A percentile compares a stretch with the other conserved stretches of the same genome.
Evolutionary conservation across 2,797 vertebrate genomes (phyloP).

Genomic region (Rhinogobio ventralis): DNA sequence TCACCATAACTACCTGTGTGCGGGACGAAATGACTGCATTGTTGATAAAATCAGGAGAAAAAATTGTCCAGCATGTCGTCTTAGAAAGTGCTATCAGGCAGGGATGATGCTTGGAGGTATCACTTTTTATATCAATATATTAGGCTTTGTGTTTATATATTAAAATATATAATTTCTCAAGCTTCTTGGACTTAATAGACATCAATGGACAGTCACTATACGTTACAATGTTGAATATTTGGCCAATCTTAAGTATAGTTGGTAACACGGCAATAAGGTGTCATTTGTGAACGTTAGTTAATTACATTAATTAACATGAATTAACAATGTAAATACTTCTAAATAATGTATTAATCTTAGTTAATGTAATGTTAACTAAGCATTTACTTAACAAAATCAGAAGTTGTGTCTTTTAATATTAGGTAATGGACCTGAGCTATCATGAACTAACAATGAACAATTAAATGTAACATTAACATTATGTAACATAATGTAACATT

Average conservation of each 20-base stretch:
- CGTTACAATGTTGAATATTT: not conserved
- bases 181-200: not conserved
- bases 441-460: not conserved
- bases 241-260: not conserved
- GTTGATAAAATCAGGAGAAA: slow-evolving; percentile 98
- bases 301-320: not conserved
- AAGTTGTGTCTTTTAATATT: not conserved
- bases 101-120: slow-evolving; percentile 99
- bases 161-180: not conserved
- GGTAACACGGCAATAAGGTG: not conserved
- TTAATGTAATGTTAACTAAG: too few species aligned
- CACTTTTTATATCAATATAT: not conserved
- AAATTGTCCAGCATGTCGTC: slow-evolving; percentile 96
- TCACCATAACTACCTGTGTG: slow-evolving; percentile 97
- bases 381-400: not conserved
- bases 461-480: not conserved
- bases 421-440: not conserved
- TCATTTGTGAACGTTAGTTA: not conserved
- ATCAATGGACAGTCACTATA: not conserved
- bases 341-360: not conserved
- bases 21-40: slow-evolving; percentile 97
- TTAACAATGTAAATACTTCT: not conserved
- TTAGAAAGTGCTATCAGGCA: slow-evolving; percentile 95
- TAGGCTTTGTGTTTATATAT: not conserved
- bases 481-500: too few species aligned